Evolutionary conservation across 2,797 vertebrate species (phyloP).

Genomic region (Synaphobranchus kaupii): DNA sequence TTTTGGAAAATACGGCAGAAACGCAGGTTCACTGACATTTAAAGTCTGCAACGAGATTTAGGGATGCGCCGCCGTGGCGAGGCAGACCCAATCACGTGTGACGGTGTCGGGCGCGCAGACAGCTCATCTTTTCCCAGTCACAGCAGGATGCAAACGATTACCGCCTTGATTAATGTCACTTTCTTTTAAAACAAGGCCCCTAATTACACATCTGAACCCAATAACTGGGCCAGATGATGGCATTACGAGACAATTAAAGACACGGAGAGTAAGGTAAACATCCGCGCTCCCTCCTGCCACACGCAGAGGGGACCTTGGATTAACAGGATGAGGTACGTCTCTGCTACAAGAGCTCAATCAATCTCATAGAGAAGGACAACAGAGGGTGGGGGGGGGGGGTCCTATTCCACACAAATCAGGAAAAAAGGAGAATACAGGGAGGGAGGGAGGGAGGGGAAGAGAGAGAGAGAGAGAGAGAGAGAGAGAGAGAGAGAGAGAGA

Average conservation of each 20-base stretch:
- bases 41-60: background rate
- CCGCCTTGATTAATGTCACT: conserved; percentile 6
- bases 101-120: background rate
- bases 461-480: background rate
- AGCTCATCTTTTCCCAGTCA: background rate
- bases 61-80: background rate
- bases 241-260: background rate
- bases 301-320: background rate
- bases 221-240: background rate
- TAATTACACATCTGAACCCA: conserved; percentile 20
- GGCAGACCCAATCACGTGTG: background rate
- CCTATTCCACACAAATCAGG: background rate
- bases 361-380: background rate
- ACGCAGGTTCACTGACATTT: background rate
- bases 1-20: background rate
- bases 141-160: background rate
- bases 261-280: background rate
- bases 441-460: background rate
- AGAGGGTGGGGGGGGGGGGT: background rate
- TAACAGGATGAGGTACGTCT: background rate
- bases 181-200: background rate
- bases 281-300: background rate
- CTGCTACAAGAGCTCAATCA: background rate
- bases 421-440: background rate
- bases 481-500: background rate